A percentile compares a stretch with the other conserved stretches of the same genome.
Conservation (phyloP, 2,797 vertebrate genomes). For the Heteromormyrus szaboi region DNA sequence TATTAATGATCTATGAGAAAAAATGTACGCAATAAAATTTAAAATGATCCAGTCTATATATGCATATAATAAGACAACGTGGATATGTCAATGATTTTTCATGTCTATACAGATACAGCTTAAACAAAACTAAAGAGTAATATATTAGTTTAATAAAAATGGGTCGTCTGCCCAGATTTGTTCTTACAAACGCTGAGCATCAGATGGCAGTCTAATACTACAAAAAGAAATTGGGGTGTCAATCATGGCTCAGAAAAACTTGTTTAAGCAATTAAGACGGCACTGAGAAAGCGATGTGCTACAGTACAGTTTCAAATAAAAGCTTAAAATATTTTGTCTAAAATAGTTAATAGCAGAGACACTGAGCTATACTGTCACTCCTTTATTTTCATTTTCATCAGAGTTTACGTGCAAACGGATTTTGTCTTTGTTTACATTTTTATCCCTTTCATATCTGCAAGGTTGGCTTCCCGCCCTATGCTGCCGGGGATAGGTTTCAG, state of each 20-base stretch:
- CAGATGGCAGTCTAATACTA: neutral
- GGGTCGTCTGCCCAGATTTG: neutral
- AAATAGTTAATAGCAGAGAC: neutral
- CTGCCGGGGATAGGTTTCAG: neutral
- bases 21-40: neutral
- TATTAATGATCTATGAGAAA: neutral
- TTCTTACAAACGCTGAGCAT: neutral
- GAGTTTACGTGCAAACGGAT: neutral
- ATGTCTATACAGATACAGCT: neutral
- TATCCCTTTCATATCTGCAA: neutral
- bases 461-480: neutral
- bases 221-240: neutral
- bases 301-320: neutral
- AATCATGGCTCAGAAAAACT: neutral
- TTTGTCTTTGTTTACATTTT: neutral
- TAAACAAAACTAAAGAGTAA: neutral
- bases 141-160: neutral
- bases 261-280: neutral
- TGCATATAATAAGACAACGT: neutral
- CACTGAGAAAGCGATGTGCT: neutral
- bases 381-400: neutral
- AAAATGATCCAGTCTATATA: neutral
- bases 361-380: neutral
- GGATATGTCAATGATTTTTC: neutral
- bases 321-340: neutral